Conservation (phyloP, 2,888 invertebrate species). For the Papilio protenor region DNA sequence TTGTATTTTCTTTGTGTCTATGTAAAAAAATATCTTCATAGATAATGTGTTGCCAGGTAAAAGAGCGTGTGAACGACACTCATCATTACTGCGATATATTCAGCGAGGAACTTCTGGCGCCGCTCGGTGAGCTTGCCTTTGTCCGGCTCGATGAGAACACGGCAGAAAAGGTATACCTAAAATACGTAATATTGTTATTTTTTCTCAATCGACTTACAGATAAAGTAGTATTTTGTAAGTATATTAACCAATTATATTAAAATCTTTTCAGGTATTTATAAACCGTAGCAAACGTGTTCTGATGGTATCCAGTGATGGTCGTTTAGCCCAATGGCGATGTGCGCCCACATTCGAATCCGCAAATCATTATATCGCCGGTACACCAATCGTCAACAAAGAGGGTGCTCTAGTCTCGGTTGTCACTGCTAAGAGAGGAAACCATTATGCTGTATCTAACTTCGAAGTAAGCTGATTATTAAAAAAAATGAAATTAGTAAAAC, state of each 20-base stretch:
- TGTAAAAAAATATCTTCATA: neutral
- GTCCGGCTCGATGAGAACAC: constrained; percentile 71
- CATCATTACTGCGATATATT: constrained; percentile 79
- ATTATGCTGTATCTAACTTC: constrained; percentile 74
- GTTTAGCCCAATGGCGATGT: constrained; percentile 74
- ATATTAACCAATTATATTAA: no score
- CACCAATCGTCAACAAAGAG: constrained; percentile 66
- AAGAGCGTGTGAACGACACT: constrained; percentile 56
- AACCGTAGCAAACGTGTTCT: constrained; percentile 75
- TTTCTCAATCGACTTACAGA: neutral
- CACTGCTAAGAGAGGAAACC: constrained; percentile 69
- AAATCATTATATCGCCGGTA: constrained; percentile 69
- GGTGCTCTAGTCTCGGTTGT: constrained; percentile 72
- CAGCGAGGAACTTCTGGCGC: constrained; percentile 68
- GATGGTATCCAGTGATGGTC: constrained; percentile 68
- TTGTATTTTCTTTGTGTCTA: neutral
- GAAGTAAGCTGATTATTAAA: constrained; percentile 57
- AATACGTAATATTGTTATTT: neutral
- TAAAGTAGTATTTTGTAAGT: no score
- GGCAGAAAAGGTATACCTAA: constrained; percentile 71
- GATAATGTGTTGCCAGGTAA: constrained; percentile 55
- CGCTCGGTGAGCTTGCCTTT: constrained; percentile 73
- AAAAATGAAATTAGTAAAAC: neutral
- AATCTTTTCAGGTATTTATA: constrained; percentile 69
- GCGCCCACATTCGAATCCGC: constrained; percentile 77